Base-by-base conservation (phyloP, 2,888 invertebrate species). In the Zelleria hepariella region DNA sequence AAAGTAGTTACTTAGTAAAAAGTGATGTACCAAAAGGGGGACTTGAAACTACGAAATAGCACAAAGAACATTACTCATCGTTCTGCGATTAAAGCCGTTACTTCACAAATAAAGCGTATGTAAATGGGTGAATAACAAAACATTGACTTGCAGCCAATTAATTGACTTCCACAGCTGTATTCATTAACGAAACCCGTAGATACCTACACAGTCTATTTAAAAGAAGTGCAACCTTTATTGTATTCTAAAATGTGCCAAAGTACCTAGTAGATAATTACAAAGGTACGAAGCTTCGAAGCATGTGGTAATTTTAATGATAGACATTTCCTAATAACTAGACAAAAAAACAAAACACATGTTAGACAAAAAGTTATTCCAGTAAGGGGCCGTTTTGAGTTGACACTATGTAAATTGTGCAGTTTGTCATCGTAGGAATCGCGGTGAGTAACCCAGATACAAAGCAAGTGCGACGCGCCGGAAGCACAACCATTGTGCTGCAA, bases 391-490 rank as follows among this genome's bases (percentile, higher is more conserved):
- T 42, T 58, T 23, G 52, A 24, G 18, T 42, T 53, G 4, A 49
- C n/a, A n/a, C n/a, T n/a, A 42, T 42, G n/a, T 25, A 24, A 51
- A 15, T 58, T 52, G 18, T 25, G 48, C 49, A 49, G 15, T 48
- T 48, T 23, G 23, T 48, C 27, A 26, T 24, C n/a, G 24, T n/a
- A 26, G 51, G 81, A 82, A 85, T 84, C 75, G 81, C 82, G 85
- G 86, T 86, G 86, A 86, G 80, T 86, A 87, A 86, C 87, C 86
- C 82, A 86, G 84, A 87, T 86, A 86, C 86, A 86, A 87, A 86
- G 82, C 80, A 32, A 76, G 32, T 72, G 71, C 63, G 69, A 70
- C 77, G 74, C 72, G 71, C 75, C 87, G 87, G 87, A 87, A 86
- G 78, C 77, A 68, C 72, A 74, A 77, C 87, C 76, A 87, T 87